Base-by-base conservation (phyloP, 2,113 vertebrate species). In the Oplegnathus fasciatus region DNA sequence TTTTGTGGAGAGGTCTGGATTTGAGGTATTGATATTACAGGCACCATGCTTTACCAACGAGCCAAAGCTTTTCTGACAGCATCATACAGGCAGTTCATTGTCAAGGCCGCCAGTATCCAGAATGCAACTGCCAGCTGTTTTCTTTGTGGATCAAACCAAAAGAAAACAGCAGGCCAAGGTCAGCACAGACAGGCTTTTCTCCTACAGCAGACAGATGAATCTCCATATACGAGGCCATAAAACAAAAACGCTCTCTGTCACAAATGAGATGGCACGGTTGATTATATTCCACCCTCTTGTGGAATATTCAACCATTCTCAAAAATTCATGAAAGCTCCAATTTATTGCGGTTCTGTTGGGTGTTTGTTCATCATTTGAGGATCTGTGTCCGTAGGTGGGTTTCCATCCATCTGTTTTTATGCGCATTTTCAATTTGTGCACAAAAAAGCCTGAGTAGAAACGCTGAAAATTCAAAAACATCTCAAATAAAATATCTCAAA, bases 81-180 rank as follows among this genome's bases (percentile, higher is more conserved):
- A 85, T 93, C 91, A 86, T 85, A 94, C 93, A 93, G 85, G 80
- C 93, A 28, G 83, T 77, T 91, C 92, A 94, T 93, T 95, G 95
- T 94, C 84, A 78, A 70, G 87, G 89, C 89, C 80, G 65, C 85
- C 80, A 67, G 65, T 84, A 84, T 83, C 92, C 88, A 92, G 87
- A 94, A 93, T 91, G 82, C 91, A 89, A 90, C 80, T 88, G 93
- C 93, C 92, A 95, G 93, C 92, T 94, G 94, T 94, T 94, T 91
- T 95, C 91, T 94, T 94, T 94, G 90, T 88, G 91, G 92, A 93
- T 94, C 92, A 93, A 91, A 92, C 91, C 92, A 86, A 95, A 95
- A 92, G 92, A 93, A 95, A 95, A 95, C 95, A 94, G 89, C 86
- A 65, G 81, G 89, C 78, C 91, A 88, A 93, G 90, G 92, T 94